Evolutionary conservation across 1,140 invertebrate genomes (phyloP).

Genomic region (Psix sp.): DNA sequence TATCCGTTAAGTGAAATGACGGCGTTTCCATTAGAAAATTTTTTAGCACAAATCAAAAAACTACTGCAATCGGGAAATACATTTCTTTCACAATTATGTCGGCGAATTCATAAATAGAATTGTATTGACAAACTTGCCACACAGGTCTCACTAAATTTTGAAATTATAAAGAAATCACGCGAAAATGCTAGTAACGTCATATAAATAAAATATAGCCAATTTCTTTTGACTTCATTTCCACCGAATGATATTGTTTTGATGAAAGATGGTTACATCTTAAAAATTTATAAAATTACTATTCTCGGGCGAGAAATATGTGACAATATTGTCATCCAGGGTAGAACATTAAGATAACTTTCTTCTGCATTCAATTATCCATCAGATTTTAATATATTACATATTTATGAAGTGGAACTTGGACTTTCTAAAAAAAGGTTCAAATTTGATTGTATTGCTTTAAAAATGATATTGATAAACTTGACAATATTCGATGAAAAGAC

Average conservation of each 20-base stretch:
- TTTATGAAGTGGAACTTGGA: no score
- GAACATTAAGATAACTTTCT: no score
- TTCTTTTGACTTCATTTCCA: not conserved
- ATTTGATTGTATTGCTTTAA: no score
- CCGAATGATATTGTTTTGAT: constrained; percentile 2
- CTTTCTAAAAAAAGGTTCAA: no score
- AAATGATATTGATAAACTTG: no score
- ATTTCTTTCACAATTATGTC: constrained; percentile 12
- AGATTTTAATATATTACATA: no score
- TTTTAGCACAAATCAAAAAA: constrained; percentile 5
- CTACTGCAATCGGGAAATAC: not conserved
- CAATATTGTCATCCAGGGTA: no score
- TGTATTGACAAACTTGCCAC: not conserved
- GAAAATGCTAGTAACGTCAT: not conserved
- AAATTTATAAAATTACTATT: no score
- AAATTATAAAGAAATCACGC: constrained; percentile 2
- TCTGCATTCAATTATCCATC: no score
- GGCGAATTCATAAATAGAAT: constrained; percentile 6
- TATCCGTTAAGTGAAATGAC: constrained; percentile 8
- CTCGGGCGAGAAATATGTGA: no score
- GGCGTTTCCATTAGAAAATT: constrained; percentile 17
- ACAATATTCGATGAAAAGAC: no score
- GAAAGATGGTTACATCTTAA: not conserved
- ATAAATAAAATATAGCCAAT: constrained; percentile 6
- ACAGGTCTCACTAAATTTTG: not conserved